These are phyloP conservation scores for Hydropsyche tenuis DNA, from an alignment of 1,140 invertebrate genomes.

Conservation along the genomic window DNA sequence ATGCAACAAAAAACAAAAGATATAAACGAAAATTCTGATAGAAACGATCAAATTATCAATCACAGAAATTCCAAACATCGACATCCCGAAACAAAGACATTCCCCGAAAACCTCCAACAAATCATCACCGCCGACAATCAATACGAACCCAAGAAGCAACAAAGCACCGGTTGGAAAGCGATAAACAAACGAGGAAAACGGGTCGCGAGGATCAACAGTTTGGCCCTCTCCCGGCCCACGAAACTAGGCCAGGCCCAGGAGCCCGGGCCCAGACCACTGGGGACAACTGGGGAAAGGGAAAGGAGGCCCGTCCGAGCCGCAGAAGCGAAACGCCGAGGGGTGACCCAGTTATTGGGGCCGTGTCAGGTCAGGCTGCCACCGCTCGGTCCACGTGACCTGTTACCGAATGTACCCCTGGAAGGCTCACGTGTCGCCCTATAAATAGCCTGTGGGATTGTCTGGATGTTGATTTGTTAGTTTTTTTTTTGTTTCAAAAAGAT, in stretches of 20 bases:
- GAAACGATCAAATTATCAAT: too few species aligned
- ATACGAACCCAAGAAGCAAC: background rate
- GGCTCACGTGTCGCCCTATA: slow-evolving; percentile 12
- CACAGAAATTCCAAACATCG: too few species aligned
- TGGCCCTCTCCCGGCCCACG: background rate
- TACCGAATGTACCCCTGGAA: slow-evolving; percentile 21
- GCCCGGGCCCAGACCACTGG: background rate
- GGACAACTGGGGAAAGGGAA: slow-evolving; percentile 12
- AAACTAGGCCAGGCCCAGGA: slow-evolving; percentile 22
- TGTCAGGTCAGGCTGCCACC: slow-evolving; percentile 27
- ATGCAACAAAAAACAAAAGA: too few species aligned
- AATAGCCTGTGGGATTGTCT: background rate
- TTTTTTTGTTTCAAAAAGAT: background rate
- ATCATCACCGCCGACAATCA: too few species aligned
- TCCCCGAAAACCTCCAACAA: too few species aligned
- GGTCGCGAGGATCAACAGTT: slow-evolving; percentile 30
- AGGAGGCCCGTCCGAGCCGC: background rate
- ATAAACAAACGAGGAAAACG: slow-evolving; percentile 25
- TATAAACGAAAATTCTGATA: too few species aligned
- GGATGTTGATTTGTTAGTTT: too few species aligned
- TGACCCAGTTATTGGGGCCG: slow-evolving; percentile 26
- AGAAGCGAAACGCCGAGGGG: too few species aligned
- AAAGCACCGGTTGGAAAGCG: background rate
- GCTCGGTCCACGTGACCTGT: slow-evolving; percentile 33
- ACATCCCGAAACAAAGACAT: too few species aligned